Conservation (phyloP, 1,140 invertebrate genomes). For the Temnothorax longispinosus region DNA sequence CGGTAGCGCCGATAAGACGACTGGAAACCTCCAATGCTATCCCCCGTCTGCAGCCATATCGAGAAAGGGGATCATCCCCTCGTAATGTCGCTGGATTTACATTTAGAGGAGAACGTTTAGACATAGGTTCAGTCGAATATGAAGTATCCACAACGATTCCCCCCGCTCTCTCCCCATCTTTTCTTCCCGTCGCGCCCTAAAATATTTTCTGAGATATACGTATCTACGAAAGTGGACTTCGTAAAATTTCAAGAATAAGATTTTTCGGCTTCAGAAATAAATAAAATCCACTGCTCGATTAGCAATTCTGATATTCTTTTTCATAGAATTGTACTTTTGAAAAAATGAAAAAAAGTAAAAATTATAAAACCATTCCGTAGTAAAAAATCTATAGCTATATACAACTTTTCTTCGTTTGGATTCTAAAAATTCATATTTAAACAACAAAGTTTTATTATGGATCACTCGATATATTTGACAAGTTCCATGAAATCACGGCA, state of each 20-base stretch:
- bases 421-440: not conserved
- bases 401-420: not conserved
- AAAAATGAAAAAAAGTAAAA: not conserved
- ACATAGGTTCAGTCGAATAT: constrained; percentile 35
- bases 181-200: not conserved
- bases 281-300: not conserved
- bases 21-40: constrained; percentile 54
- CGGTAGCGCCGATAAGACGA: constrained; percentile 69
- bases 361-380: not conserved
- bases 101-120: constrained; percentile 77
- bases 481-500: not conserved
- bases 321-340: not conserved
- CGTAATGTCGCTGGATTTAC: constrained; percentile 75
- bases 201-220: not conserved
- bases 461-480: not conserved
- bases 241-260: not conserved
- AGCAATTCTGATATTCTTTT: not conserved
- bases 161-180: not conserved
- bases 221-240: not conserved
- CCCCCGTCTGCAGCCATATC: constrained; percentile 13
- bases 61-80: constrained; percentile 61
- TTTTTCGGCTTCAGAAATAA: not conserved
- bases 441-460: not conserved
- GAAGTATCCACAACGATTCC: constrained; percentile 12
- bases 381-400: not conserved